These are phyloP conservation scores for Drosophila ambigua DNA, from an alignment of 1,140 invertebrate genomes.

Conservation along the genomic window DNA sequence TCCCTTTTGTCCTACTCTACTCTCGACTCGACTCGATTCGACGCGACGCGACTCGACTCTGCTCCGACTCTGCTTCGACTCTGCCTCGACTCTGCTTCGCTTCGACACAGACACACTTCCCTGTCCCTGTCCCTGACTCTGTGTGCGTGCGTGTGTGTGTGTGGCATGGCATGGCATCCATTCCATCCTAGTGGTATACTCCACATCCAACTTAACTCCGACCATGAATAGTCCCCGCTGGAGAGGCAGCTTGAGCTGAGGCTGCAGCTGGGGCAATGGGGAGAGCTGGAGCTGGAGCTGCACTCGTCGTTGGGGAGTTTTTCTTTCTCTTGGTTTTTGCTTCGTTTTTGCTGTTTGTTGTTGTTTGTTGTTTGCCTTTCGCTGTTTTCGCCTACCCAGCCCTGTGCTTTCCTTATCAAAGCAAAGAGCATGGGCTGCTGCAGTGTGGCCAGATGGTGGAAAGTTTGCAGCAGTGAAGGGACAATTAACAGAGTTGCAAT, in stretches of 20 bases:
- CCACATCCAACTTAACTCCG: constrained; percentile 54
- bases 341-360: constrained; percentile 9
- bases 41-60: constrained; percentile 21
- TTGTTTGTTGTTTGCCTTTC: constrained; percentile 26
- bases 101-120: constrained; percentile 34
- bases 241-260: too few relatives aligned
- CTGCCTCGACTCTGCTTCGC: constrained; percentile 39
- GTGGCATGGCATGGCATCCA: constrained; percentile 32
- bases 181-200: constrained; percentile 67
- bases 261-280: constrained; percentile 5
- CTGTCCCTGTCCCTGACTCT: constrained; percentile 6
- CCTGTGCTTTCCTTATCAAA: constrained; percentile 18
- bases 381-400: constrained; percentile 15
- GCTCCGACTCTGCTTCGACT: constrained; percentile 21
- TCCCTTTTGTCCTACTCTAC: constrained; percentile 83
- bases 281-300: constrained; percentile 8
- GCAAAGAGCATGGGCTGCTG: constrained; percentile 4
- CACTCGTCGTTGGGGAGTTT: constrained; percentile 41
- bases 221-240: background rate
- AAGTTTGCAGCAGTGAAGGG: too few relatives aligned
- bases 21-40: constrained; percentile 64
- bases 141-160: constrained; percentile 22
- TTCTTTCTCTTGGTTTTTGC: constrained; percentile 31
- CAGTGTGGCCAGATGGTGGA: constrained; percentile 13
- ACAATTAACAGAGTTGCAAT: too few relatives aligned